Evolutionary conservation across 2,797 vertebrate genomes (phyloP), one percentile per base, ranked within the genome.

Genomic region (Erethizon dorsatum): DNA sequence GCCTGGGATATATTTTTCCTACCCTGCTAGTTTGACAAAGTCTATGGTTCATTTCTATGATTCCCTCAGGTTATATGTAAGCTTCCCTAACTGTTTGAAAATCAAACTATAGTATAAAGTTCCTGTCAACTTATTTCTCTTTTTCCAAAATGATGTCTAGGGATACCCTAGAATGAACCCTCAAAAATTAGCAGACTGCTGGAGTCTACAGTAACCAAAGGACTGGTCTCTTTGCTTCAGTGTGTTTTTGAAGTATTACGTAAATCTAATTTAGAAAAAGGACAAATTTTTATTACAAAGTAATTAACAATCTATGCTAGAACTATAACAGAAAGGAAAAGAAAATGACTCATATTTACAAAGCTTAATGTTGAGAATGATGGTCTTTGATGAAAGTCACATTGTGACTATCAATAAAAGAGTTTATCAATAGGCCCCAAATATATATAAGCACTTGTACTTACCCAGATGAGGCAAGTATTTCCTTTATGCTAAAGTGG

Each of bases 31-130:
- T 92, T 82, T 83, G 54, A 88, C 24, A 85, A 24, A 71, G 52
- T 84, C 61, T 96, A n/a, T 83, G 67, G 82, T 83, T 96, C 54
- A 83, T 89, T 93, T 86, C 56, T 83, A 47, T 79, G 65, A 89
- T 47, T 89, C 63, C 47, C 50, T 94, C 20, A 12, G 57, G 78
- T 86, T 83, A 65, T 11, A 83, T 31, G 8, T 67, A 93, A 37
- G 20, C 63, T 50, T 95, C n/a, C 13, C 31, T 91, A 80, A 56
- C 65, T 94, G 59, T 84, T 73, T 84, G 33, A 92, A 92, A 94
- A 90, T 92, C 50, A 93, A 88, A 80, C 54, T 18, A 63, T 88
- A 94, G 86, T 11, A 89, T 86, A 93, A 86, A 28, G 52, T 91
- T 85, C 26, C 65, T 90, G 47, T 88, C 86, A 92, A 87, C 47